Conservation (phyloP, 2,888 invertebrate genomes). For the Acronicta aceris region DNA sequence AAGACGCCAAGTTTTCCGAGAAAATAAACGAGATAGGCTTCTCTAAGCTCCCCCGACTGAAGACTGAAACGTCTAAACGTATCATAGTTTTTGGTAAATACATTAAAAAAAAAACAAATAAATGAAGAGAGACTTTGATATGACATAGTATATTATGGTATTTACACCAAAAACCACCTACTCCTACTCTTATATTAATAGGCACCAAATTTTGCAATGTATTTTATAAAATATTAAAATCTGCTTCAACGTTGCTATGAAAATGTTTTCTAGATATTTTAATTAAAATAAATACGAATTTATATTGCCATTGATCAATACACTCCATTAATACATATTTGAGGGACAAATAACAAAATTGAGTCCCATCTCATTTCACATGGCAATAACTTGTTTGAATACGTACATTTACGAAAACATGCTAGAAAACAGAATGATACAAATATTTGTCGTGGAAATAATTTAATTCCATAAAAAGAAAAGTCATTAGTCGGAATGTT, state of each 20-base stretch:
- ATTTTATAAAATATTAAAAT: slow-evolving; percentile 13
- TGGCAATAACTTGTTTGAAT: slow-evolving; percentile 25
- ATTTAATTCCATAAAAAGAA: slow-evolving; percentile 44
- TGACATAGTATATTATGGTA: no score
- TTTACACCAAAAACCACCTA: no score
- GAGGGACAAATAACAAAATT: slow-evolving; percentile 21
- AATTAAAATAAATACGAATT: slow-evolving; percentile 28
- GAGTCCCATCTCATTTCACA: slow-evolving; percentile 18
- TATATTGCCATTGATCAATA: slow-evolving; percentile 25
- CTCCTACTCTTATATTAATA: no score
- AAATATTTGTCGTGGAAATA: slow-evolving; percentile 28
- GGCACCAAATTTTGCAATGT: neutral
- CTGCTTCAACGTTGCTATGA: slow-evolving; percentile 5
- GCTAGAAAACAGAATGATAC: slow-evolving; percentile 14
- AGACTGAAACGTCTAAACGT: no score
- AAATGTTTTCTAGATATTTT: slow-evolving; percentile 37
- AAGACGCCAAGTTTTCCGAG: no score
- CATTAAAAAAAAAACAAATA: no score
- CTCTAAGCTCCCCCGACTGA: no score
- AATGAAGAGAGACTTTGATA: no score
- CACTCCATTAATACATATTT: slow-evolving; percentile 23
- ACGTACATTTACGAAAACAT: slow-evolving; percentile 19
- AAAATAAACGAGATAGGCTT: no score
- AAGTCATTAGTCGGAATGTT: slow-evolving; percentile 51
- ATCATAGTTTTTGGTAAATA: no score